phyloP scores from a whole-genome alignment of 2,888 invertebrate genomes.

The Bedellia somnulentella region DNA sequence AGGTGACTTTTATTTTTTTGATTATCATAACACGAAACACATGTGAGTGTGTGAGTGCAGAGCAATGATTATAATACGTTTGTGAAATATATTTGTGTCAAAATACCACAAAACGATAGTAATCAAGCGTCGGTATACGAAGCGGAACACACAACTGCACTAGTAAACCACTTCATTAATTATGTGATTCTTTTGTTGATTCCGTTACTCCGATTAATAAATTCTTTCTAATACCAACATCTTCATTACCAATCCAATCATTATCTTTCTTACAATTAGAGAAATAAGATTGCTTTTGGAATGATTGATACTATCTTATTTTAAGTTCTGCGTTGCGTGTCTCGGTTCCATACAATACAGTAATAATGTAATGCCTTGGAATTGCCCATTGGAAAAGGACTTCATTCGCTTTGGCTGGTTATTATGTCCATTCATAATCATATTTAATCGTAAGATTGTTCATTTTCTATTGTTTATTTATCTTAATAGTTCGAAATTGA shows the following conservation, averaged over 20 bases:
- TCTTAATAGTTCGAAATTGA: no score
- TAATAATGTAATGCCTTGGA: slow-evolving; percentile 55
- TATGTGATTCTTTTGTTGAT: slow-evolving; percentile 18
- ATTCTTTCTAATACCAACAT: slow-evolving; percentile 24
- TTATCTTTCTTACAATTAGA: slow-evolving; percentile 18
- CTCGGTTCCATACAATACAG: slow-evolving; percentile 48
- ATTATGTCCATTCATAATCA: no score
- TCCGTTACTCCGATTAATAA: slow-evolving; percentile 21
- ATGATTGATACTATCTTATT: slow-evolving; percentile 52
- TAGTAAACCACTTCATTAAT: slow-evolving; percentile 25
- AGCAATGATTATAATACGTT: slow-evolving; percentile 36
- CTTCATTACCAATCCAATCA: slow-evolving; percentile 20
- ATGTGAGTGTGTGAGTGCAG: slow-evolving; percentile 20
- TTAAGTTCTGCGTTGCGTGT: slow-evolving; percentile 58
- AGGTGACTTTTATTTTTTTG: slow-evolving; percentile 40
- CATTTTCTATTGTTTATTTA: no score
- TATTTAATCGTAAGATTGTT: no score
- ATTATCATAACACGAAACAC: no score
- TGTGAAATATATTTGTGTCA: slow-evolving; percentile 35
- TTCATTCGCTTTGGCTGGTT: no score
- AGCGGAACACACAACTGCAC: slow-evolving; percentile 31
- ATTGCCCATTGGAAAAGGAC: slow-evolving; percentile 47
- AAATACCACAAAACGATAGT: slow-evolving; percentile 43
- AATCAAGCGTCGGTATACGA: slow-evolving; percentile 38
- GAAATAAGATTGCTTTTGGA: slow-evolving; percentile 47